These are phyloP conservation scores for Heliopora coerulea DNA, from an alignment of 92 coral and sea anemone genomes.

Conservation along the genomic window DNA sequence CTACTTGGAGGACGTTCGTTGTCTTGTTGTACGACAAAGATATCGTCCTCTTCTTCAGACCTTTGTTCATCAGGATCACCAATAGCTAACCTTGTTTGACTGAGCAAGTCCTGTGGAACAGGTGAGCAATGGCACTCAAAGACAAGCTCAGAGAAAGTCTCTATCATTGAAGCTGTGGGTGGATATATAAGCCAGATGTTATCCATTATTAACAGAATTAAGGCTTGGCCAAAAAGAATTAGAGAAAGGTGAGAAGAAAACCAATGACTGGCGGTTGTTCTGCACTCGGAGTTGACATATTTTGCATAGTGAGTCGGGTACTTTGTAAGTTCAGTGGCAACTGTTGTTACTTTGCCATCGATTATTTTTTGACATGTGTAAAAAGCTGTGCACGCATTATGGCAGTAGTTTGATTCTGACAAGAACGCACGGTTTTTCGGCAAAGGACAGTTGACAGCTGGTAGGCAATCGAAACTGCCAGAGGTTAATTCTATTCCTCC, in stretches of 20 bases:
- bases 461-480: constrained; percentile 46
- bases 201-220: constrained; percentile 41
- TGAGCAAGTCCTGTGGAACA: constrained; percentile 43
- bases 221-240: constrained; percentile 47
- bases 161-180: constrained; percentile 41
- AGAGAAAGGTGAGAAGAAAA: constrained; percentile 50
- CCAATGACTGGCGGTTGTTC: constrained; percentile 44
- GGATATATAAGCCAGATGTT: constrained; percentile 63
- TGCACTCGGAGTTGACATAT: constrained; percentile 55
- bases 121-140: constrained; percentile 49
- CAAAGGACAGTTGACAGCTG: constrained; percentile 50
- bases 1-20: too few species aligned
- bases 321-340: constrained; percentile 48
- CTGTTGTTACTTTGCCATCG: neutral
- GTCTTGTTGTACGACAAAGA: neutral
- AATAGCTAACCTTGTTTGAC: neutral
- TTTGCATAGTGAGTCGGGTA: constrained; percentile 52
- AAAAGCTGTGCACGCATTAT: constrained; percentile 5
- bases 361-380: constrained; percentile 10
- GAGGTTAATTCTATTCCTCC: constrained; percentile 47
- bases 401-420: too few species aligned
- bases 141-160: constrained; percentile 49
- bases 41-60: neutral
- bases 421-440: neutral
- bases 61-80: neutral